phyloP scores from a whole-genome alignment of 2,113 vertebrate species.

The Neolamprologus ventralis region DNA sequence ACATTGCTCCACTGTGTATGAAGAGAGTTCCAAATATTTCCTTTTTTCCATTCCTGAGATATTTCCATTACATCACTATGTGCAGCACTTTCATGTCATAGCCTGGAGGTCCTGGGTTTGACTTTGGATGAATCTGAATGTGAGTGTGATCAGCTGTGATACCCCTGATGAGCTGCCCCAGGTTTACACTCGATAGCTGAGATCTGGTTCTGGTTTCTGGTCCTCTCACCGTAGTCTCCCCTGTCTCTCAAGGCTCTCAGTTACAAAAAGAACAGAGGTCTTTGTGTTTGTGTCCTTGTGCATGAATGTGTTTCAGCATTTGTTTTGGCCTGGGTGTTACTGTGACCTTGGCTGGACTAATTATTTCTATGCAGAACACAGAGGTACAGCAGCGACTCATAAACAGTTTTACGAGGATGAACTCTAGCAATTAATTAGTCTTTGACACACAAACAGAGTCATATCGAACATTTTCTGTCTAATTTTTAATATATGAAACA shows the following conservation, averaged over 20 bases:
- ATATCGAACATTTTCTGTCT: background rate
- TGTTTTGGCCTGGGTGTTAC: background rate
- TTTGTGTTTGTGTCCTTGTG: background rate
- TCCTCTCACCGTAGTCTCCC: background rate
- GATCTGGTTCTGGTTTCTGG: background rate
- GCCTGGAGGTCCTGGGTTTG: background rate
- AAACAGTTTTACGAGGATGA: background rate
- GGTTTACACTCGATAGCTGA: background rate
- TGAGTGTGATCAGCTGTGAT: background rate
- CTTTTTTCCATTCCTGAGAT: background rate
- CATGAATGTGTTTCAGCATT: background rate
- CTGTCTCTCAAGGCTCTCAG: background rate
- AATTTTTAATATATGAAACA: background rate
- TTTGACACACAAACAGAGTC: background rate
- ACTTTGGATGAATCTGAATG: background rate
- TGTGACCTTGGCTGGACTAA: conserved; percentile 29
- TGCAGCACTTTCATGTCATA: background rate
- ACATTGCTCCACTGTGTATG: background rate
- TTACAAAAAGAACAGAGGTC: background rate
- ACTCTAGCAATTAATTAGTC: background rate
- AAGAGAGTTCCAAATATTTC: background rate
- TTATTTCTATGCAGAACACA: background rate
- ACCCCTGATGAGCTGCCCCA: background rate
- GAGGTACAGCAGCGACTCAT: background rate
- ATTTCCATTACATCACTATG: background rate